These are phyloP conservation scores for Rhagoletis pomonella DNA, from an alignment of 1,140 invertebrate species.

Conservation along the genomic window DNA sequence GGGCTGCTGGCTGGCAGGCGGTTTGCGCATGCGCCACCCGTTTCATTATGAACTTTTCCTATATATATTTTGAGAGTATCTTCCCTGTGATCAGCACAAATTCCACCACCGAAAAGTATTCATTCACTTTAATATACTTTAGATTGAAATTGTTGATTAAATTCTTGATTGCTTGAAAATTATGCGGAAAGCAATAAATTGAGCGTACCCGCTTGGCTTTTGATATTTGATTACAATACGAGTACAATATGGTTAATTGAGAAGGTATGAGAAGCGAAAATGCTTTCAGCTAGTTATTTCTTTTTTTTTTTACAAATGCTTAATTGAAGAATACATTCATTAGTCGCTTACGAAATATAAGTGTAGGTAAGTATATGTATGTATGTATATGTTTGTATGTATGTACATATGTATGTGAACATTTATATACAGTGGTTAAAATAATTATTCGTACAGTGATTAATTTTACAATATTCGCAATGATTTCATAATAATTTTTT, in stretches of 20 bases:
- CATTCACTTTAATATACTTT: neutral
- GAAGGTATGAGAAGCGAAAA: conserved; percentile 38
- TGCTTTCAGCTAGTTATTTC: neutral
- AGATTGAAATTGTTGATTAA: conserved; percentile 32
- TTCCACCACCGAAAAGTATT: conserved; percentile 7
- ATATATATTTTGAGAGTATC: neutral
- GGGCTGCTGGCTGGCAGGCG: neutral
- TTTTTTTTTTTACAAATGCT: neutral
- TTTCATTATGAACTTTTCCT: neutral
- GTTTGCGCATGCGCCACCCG: conserved; percentile 23
- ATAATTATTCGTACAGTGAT: too few species aligned
- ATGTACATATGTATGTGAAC: too few species aligned
- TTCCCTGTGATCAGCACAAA: conserved; percentile 31
- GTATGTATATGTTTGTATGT: too few species aligned
- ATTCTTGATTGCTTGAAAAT: conserved; percentile 13
- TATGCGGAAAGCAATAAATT: conserved; percentile 41
- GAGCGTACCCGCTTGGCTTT: conserved; percentile 8
- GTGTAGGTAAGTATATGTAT: too few species aligned
- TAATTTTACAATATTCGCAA: too few species aligned
- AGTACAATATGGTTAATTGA: conserved; percentile 27
- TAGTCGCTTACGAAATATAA: neutral
- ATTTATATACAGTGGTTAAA: too few species aligned
- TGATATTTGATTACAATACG: neutral
- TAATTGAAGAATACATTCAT: neutral
- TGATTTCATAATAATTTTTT: too few species aligned